These are phyloP conservation scores for Cabera pusaria DNA, from an alignment of 2,888 invertebrate genomes.

Conservation along the genomic window DNA sequence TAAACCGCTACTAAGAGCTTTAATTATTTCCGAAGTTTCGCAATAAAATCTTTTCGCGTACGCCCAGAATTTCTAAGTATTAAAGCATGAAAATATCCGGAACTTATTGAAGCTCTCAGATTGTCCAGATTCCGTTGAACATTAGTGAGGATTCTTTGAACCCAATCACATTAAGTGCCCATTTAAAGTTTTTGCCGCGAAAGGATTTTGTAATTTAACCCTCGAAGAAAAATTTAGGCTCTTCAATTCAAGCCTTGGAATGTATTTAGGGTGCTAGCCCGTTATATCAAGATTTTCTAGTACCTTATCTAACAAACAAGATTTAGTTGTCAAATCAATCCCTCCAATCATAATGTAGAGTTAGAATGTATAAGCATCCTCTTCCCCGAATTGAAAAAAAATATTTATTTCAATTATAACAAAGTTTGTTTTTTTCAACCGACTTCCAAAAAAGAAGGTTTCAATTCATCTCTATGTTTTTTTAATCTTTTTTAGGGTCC, in stretches of 20 bases:
- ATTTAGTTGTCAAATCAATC: too few species aligned
- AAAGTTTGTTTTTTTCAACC: too few species aligned
- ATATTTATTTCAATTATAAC: too few species aligned
- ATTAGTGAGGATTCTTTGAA: constrained; percentile 73
- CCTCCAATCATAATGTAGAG: too few species aligned
- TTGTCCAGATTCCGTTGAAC: constrained; percentile 75
- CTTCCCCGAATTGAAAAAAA: too few species aligned
- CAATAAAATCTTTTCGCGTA: constrained; percentile 48
- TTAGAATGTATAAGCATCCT: too few species aligned
- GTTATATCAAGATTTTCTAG: neutral
- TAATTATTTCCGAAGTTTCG: constrained; percentile 43
- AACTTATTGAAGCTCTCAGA: constrained; percentile 76
- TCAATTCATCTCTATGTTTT: too few species aligned
- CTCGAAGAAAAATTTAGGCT: constrained; percentile 59
- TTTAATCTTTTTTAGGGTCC: too few species aligned
- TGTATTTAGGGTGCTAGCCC: constrained; percentile 11
- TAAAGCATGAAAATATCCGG: constrained; percentile 67
- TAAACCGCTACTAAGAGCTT: too few species aligned
- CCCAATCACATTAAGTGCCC: constrained; percentile 75
- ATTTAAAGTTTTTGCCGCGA: constrained; percentile 73
- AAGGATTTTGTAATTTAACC: constrained; percentile 66
- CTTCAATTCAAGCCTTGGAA: constrained; percentile 43
- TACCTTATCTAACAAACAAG: too few species aligned
- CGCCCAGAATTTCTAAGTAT: constrained; percentile 66
- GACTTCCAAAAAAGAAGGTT: too few species aligned